Conservation (phyloP, 2,113 vertebrate genomes). For the Nettapus auritus region DNA sequence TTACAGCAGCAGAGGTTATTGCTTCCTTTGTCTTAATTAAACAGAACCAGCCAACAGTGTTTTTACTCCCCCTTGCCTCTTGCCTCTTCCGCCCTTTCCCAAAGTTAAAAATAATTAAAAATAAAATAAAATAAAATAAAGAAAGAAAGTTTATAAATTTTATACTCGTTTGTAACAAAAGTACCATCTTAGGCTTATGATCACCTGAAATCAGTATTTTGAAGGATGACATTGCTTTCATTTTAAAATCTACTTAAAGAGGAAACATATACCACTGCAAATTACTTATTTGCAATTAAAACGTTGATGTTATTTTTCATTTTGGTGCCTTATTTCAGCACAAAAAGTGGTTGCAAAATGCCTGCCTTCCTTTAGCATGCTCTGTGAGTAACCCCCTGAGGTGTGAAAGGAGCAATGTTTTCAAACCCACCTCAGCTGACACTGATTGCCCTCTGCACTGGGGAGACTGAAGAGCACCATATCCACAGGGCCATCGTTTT, state of each 20-base stretch:
- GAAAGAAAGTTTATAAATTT: background rate
- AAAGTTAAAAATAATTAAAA: background rate
- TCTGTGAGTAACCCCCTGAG: background rate
- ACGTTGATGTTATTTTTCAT: background rate
- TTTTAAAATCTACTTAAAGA: background rate
- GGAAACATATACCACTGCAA: background rate
- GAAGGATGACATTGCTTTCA: background rate
- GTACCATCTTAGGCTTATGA: background rate
- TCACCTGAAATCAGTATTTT: background rate
- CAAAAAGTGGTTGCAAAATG: background rate
- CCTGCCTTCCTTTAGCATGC: background rate
- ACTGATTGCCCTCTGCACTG: background rate
- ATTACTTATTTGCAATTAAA: background rate
- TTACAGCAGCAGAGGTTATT: background rate
- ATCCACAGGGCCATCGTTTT: background rate
- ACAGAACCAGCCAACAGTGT: background rate
- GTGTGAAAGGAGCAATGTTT: background rate
- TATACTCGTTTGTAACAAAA: background rate
- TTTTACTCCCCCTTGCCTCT: background rate
- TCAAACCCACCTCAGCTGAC: background rate
- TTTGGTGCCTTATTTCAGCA: background rate
- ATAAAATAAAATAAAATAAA: background rate
- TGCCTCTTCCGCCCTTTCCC: background rate
- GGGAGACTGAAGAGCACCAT: background rate
- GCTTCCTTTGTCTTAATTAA: background rate